Conservation (phyloP, 2,888 invertebrate species). For the Drosophila histrio region DNA sequence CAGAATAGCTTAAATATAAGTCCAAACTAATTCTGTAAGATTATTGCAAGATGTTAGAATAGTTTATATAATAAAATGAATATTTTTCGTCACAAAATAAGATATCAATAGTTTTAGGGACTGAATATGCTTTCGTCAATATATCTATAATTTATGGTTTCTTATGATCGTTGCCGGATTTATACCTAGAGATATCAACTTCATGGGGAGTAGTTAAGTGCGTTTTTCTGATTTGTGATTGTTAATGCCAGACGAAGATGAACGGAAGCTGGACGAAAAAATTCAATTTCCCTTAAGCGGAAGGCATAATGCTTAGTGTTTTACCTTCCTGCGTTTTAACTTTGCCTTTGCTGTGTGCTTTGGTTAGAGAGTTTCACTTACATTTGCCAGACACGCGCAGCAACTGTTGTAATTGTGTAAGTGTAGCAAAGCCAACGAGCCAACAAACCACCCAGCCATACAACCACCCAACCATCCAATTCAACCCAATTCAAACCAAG, state of each 20-base stretch:
- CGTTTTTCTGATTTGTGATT: slow-evolving; percentile 19
- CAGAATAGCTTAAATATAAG: too few relatives aligned
- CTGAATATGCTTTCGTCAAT: too few relatives aligned
- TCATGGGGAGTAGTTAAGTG: slow-evolving; percentile 33
- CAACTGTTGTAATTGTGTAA: slow-evolving; percentile 32
- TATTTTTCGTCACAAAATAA: too few relatives aligned
- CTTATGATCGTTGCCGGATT: too few relatives aligned
- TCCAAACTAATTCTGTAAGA: too few relatives aligned
- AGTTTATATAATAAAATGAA: too few relatives aligned
- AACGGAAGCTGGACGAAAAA: slow-evolving; percentile 56
- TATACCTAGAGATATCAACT: too few relatives aligned
- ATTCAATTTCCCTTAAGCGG: slow-evolving; percentile 77
- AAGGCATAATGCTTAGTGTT: slow-evolving; percentile 71
- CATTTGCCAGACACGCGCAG: slow-evolving; percentile 44
- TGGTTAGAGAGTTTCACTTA: slow-evolving; percentile 38
- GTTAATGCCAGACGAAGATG: slow-evolving; percentile 34
- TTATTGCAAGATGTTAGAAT: too few relatives aligned
- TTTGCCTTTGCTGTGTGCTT: not conserved
- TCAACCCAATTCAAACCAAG: not conserved
- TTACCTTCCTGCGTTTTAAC: slow-evolving; percentile 32
- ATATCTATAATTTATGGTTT: too few relatives aligned
- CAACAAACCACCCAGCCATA: slow-evolving; percentile 1
- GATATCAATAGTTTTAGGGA: too few relatives aligned
- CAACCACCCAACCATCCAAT: not conserved
- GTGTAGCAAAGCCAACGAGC: not conserved